phyloP scores from a whole-genome alignment of 2,113 vertebrate genomes.

The Opisthocomus hoazin region DNA sequence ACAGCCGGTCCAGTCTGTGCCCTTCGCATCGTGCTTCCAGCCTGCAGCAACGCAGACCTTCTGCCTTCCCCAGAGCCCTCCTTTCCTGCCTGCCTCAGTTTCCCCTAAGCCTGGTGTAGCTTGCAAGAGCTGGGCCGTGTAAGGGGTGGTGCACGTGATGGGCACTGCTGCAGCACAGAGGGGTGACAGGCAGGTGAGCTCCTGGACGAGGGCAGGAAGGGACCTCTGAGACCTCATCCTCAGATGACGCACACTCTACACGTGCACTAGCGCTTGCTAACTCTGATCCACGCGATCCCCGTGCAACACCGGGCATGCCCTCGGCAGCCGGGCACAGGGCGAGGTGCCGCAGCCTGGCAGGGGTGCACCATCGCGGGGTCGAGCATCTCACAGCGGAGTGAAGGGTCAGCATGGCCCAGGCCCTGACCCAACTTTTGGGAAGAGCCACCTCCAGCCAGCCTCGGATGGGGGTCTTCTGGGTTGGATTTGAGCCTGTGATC shows the following conservation, averaged over 20 bases:
- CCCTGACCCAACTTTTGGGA: background rate
- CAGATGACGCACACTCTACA: background rate
- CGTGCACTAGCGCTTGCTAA: rapidly evolving
- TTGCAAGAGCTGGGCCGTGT: background rate
- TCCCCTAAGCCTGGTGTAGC: rapidly evolving
- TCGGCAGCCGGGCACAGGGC: rapidly evolving
- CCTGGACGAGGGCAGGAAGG: background rate
- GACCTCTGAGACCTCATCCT: too few relatives aligned
- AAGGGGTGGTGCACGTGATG: rapidly evolving
- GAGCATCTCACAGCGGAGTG: background rate
- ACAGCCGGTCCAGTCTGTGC: background rate
- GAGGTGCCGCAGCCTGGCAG: background rate
- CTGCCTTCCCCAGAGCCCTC: background rate
- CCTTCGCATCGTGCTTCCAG: background rate
- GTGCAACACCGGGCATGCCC: rapidly evolving
- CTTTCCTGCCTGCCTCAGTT: background rate
- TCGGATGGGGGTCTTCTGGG: background rate
- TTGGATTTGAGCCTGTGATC: background rate
- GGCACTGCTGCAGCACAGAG: background rate
- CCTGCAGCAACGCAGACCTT: background rate
- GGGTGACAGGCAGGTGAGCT: background rate
- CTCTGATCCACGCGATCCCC: rapidly evolving
- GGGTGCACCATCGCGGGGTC: rapidly evolving
- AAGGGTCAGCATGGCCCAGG: background rate
- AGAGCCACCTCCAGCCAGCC: background rate